Evolutionary conservation across 2,113 vertebrate species (phyloP).

Genomic region (Caranx melampygus): DNA sequence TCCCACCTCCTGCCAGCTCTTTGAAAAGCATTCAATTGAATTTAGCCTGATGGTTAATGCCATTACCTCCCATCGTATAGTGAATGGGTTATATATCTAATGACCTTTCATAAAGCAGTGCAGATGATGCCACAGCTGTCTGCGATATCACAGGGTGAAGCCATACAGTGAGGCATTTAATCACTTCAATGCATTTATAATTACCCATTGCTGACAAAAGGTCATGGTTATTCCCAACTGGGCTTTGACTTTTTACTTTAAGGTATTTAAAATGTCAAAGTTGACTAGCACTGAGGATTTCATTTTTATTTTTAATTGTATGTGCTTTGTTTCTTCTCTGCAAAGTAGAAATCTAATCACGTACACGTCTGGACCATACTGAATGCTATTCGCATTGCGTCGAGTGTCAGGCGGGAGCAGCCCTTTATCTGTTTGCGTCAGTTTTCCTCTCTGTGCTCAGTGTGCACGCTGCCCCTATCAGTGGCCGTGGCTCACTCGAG

Average conservation of each 20-base stretch:
- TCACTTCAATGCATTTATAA: conserved; percentile 26
- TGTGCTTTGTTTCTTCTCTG: not conserved
- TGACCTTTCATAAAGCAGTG: conserved; percentile 31
- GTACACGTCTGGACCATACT: too few relatives aligned
- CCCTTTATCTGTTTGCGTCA: too few relatives aligned
- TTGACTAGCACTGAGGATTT: not conserved
- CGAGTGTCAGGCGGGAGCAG: too few relatives aligned
- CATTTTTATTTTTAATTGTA: not conserved
- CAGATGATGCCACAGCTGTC: not conserved
- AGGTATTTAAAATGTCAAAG: not conserved
- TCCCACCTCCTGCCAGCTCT: not conserved
- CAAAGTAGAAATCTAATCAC: not conserved
- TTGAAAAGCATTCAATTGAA: conserved; percentile 34
- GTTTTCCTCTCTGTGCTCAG: too few relatives aligned
- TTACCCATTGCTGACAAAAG: conserved; percentile 3
- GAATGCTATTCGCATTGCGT: too few relatives aligned
- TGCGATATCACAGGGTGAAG: conserved; percentile 8
- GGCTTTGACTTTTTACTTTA: not conserved
- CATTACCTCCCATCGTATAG: not conserved
- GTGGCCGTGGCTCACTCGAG: too few relatives aligned
- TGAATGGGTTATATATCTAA: not conserved
- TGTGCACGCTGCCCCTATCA: too few relatives aligned
- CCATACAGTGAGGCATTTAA: conserved; percentile 3
- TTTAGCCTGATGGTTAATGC: conserved; percentile 9
- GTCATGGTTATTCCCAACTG: not conserved